phyloP scores from a whole-genome alignment of 2,888 invertebrate genomes.

The Sturmia bella region DNA sequence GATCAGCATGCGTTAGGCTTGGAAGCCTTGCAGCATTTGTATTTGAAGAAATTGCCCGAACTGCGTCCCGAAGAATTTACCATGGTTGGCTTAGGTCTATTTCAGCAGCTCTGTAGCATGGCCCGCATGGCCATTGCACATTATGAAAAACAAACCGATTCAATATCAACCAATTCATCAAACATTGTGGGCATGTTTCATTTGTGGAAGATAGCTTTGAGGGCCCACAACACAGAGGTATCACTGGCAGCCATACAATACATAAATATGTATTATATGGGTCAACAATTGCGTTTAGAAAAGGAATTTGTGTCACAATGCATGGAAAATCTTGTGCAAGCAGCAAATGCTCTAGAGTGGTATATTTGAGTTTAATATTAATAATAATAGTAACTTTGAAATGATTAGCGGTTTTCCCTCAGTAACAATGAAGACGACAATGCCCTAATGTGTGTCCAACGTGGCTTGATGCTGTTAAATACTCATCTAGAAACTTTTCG shows the following conservation, averaged over 20 bases:
- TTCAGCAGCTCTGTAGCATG: slow-evolving; percentile 94
- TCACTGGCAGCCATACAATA: slow-evolving; percentile 97
- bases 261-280: slow-evolving; percentile 96
- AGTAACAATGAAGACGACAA: slow-evolving; percentile 84
- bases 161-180: slow-evolving; percentile 78
- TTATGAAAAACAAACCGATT: slow-evolving; percentile 83
- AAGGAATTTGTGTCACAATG: slow-evolving; percentile 96
- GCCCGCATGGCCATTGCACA: slow-evolving; percentile 91
- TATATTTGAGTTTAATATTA: slow-evolving; percentile 58
- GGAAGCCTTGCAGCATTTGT: slow-evolving; percentile 93
- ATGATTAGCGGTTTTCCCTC: neutral
- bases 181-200: slow-evolving; percentile 95
- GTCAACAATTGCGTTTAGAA: slow-evolving; percentile 93
- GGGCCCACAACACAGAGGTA: slow-evolving; percentile 95
- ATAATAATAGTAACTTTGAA: neutral
- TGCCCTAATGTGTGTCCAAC: slow-evolving; percentile 93
- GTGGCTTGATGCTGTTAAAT: slow-evolving; percentile 92
- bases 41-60: slow-evolving; percentile 93
- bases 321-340: slow-evolving; percentile 94
- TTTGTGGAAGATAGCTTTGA: slow-evolving; percentile 95
- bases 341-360: slow-evolving; percentile 87
- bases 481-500: slow-evolving; percentile 97
- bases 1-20: slow-evolving; percentile 95
- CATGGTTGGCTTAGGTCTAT: slow-evolving; percentile 94
- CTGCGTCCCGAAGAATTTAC: slow-evolving; percentile 93